phyloP scores from a whole-genome alignment of 2,113 vertebrate genomes.

The Vicugna pacos region DNA sequence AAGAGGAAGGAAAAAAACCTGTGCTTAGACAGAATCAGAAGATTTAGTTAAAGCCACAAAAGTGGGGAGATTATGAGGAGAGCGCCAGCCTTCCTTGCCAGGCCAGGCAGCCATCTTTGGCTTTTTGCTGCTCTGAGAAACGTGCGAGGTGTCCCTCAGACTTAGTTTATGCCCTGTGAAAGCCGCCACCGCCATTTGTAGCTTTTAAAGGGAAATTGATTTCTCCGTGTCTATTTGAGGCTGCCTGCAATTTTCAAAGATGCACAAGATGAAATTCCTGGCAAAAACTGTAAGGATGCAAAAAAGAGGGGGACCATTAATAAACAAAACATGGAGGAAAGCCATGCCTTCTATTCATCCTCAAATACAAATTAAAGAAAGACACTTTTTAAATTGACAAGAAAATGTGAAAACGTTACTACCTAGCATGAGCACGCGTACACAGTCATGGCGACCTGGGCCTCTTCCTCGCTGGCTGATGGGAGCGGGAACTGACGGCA shows the following conservation, averaged over 20 bases:
- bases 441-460: neutral
- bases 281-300: conserved; percentile 40
- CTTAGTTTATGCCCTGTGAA: neutral
- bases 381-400: neutral
- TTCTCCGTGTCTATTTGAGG: conserved; percentile 15
- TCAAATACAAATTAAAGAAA: neutral
- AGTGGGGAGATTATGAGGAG: conserved; percentile 12
- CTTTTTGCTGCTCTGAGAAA: neutral
- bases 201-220: conserved; percentile 9
- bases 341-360: neutral
- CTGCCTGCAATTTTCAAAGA: conserved; percentile 23
- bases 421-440: neutral
- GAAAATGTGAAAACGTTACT: neutral
- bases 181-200: neutral
- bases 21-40: conserved; percentile 1
- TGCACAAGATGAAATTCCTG: conserved; percentile 15
- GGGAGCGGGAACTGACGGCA: neutral
- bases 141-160: neutral
- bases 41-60: conserved; percentile 43
- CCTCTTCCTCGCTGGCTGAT: neutral
- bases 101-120: neutral
- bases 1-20: neutral
- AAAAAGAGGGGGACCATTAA: conserved; percentile 21
- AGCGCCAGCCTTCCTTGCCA: neutral
- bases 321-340: neutral